Evolutionary conservation across 2,888 invertebrate species (phyloP).

Genomic region (Heliconius cydno): DNA sequence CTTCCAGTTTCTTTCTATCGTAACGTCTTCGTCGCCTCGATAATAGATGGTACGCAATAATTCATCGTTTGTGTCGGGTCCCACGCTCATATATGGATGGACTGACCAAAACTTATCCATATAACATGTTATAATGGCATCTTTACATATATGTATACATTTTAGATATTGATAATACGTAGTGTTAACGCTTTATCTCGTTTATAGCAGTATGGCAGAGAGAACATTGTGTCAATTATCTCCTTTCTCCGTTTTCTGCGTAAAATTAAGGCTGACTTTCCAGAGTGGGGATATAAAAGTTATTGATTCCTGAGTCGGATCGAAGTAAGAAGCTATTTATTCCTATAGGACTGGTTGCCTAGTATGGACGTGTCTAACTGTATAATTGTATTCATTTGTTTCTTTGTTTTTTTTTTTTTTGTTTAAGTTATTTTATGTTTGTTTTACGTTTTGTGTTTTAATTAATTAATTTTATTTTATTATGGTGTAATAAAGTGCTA

Average conservation of each 20-base stretch:
- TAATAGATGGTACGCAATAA: slow-evolving; percentile 80
- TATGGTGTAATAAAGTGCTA: too few species aligned
- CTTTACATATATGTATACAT: neutral
- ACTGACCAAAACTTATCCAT: slow-evolving; percentile 44
- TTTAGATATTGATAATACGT: neutral
- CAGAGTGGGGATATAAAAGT: neutral
- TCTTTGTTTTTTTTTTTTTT: too few species aligned
- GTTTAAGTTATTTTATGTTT: too few species aligned
- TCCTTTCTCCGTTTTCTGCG: neutral
- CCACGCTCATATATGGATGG: slow-evolving; percentile 64
- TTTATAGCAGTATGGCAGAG: too few species aligned
- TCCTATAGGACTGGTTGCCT: neutral
- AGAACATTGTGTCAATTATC: too few species aligned
- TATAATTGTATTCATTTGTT: neutral
- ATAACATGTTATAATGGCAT: slow-evolving; percentile 5
- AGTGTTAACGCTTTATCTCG: too few species aligned
- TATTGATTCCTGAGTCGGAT: neutral
- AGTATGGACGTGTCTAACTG: neutral
- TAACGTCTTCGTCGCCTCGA: slow-evolving; percentile 62
- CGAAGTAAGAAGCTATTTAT: neutral
- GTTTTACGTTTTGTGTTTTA: too few species aligned
- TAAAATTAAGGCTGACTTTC: neutral
- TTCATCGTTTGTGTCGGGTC: slow-evolving; percentile 79
- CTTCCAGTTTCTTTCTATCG: slow-evolving; percentile 36
- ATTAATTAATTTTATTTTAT: too few species aligned